Conservation (phyloP, 1,140 invertebrate genomes). For the Stenopsyche tienmushanensis region DNA sequence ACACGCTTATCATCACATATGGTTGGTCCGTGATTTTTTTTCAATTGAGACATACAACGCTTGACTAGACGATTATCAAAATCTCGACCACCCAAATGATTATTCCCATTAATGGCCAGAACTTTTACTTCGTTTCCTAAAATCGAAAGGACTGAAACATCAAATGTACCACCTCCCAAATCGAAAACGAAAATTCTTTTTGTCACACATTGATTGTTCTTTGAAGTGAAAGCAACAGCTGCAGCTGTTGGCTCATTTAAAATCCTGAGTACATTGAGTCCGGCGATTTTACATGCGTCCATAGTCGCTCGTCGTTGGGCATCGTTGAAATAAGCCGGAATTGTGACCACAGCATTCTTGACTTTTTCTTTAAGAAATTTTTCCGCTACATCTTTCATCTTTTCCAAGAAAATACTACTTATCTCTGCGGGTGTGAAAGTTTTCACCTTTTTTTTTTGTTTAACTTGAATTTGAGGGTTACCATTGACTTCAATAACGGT, state of each 20-base stretch:
- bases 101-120: conserved; percentile 95
- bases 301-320: conserved; percentile 90
- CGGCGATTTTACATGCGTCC: conserved; percentile 85
- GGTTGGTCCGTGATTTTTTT: conserved; percentile 96
- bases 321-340: conserved; percentile 91
- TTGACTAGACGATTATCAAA: conserved; percentile 96
- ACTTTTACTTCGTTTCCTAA: conserved; percentile 95
- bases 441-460: conserved; percentile 88
- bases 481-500: background rate
- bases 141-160: conserved; percentile 94
- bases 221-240: conserved; percentile 98
- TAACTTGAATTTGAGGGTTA: background rate
- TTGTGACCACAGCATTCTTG: conserved; percentile 87
- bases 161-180: too few relatives aligned
- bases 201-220: conserved; percentile 91
- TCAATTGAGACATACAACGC: conserved; percentile 95
- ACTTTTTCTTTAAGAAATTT: conserved; percentile 89
- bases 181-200: conserved; percentile 93
- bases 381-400: conserved; percentile 95
- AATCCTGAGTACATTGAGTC: conserved; percentile 83
- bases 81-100: conserved; percentile 97
- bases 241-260: conserved; percentile 98
- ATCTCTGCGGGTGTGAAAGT: conserved; percentile 91
- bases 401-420: conserved; percentile 85
- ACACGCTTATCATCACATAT: conserved; percentile 86